Base-by-base conservation (phyloP, 2,888 invertebrate species). In the Glyphotaelius pellucidus region DNA sequence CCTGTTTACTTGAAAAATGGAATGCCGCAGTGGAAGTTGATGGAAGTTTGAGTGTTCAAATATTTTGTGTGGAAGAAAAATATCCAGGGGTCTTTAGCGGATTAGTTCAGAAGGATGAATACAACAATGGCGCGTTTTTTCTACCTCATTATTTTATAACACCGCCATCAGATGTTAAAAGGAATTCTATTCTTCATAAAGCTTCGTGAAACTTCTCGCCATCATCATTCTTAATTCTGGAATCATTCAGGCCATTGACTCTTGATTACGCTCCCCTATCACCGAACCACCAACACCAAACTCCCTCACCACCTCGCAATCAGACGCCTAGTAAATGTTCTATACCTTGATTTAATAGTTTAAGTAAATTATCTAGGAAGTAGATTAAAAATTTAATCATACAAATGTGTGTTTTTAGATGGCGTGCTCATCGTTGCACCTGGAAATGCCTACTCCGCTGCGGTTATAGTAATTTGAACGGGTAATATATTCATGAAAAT, bases 401-500 rank as follows among this genome's bases (percentile, higher is more conserved):
- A 67, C 4, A 42, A 12, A 67, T 25, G 67, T 67, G 67, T 67
- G 67, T 67, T 67, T 67, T n/a, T 67, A 35, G 32, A 84, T 38
- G 84, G 19, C 30, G 67, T 52, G 87, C 19, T 52, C 52, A 52
- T 67, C 52, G 52, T 31, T 87, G 87, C 87, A 87, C 32, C 87
- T 31, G 32, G 32, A 87, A 52, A 87, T 47, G 52, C 67, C 67
- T 19, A 67, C 52, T 67, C 25, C 52, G 52, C 25, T n/a, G 32
- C 52, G 84, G 84, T 85, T 86, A 90, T 90, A 90, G 85, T 86
- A 90, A 92, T 90, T 92, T 90, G 19, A 90, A 84, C n/a, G 86
- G 84, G 89, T 91, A 92, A 92, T 92, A 90, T 92, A 92, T 92
- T 92, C 91, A 92, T 92, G 91, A 90, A 92, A 92, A 92, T 92